A percentile compares a stretch with the other conserved stretches of the same genome.
Conservation (phyloP, 1,140 invertebrate species). For the Zaprionus vittiger region DNA sequence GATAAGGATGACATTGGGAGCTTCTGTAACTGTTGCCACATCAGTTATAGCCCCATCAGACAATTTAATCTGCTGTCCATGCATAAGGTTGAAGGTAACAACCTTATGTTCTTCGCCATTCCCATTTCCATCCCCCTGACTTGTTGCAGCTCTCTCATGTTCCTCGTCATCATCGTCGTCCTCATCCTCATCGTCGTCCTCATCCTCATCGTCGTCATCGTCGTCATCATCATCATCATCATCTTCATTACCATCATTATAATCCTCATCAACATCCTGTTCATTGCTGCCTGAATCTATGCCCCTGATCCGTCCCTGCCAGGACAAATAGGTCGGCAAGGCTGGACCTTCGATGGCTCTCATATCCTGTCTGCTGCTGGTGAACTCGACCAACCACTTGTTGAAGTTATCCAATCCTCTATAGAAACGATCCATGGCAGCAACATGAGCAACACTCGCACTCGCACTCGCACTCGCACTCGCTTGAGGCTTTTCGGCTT, state of each 20-base stretch:
- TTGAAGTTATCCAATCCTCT: conserved; percentile 36
- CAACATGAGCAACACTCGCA: background rate
- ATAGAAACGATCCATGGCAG: conserved; percentile 37
- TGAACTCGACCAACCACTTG: conserved; percentile 3
- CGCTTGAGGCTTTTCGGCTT: background rate
- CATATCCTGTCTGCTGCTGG: background rate
- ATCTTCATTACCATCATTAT: background rate
- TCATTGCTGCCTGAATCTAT: conserved; percentile 10
- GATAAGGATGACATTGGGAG: background rate
- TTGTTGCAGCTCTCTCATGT: no score
- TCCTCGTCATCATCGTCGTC: conserved; percentile 9
- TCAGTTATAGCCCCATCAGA: no score
- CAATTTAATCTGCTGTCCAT: no score
- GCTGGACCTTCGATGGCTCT: background rate
- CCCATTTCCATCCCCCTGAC: background rate
- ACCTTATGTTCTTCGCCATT: background rate
- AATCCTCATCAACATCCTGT: background rate
- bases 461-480: background rate
- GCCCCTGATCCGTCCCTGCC: background rate
- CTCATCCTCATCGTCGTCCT: conserved; percentile 7
- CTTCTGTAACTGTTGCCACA: no score
- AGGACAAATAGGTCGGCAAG: background rate
- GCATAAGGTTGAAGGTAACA: no score
- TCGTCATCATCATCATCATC: conserved; percentile 5
- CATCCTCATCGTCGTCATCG: background rate